Evolutionary conservation across 2,113 vertebrate genomes (phyloP).

Genomic region (Crotalus viridis): DNA sequence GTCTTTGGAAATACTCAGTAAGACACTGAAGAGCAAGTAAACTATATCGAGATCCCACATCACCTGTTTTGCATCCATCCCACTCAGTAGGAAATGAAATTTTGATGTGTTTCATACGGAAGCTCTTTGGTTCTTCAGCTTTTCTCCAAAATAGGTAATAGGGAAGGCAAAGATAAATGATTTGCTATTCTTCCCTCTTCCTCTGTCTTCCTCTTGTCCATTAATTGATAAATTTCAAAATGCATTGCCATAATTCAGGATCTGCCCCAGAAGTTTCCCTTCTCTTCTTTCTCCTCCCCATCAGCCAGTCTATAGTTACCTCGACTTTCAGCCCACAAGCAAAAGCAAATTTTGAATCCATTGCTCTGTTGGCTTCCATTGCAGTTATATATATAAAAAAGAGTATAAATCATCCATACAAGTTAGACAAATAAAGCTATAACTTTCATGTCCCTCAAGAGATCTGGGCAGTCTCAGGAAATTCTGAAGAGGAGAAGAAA

Average conservation of each 20-base stretch:
- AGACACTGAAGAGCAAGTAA: neutral
- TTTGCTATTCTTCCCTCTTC: neutral
- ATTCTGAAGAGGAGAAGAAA: neutral
- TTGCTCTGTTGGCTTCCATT: slow-evolving; percentile 33
- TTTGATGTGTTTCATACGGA: neutral
- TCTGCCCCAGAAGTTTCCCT: neutral
- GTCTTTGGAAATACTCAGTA: neutral
- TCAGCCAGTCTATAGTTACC: neutral
- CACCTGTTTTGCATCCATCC: neutral
- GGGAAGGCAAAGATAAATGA: neutral
- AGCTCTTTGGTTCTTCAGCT: neutral
- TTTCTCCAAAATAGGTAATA: neutral
- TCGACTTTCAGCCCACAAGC: slow-evolving; percentile 1
- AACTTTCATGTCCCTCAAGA: neutral
- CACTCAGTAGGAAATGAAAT: neutral
- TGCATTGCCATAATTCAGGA: neutral
- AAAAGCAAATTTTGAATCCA: slow-evolving; percentile 47
- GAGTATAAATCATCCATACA: neutral
- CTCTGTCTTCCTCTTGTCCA: neutral
- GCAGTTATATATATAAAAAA: neutral
- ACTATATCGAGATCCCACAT: neutral
- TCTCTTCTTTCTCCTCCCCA: neutral
- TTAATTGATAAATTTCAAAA: neutral
- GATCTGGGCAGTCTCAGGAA: neutral
- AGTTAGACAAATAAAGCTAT: neutral